Evolutionary conservation across 2,113 vertebrate genomes (phyloP).

Genomic region (Rhineura floridana): DNA sequence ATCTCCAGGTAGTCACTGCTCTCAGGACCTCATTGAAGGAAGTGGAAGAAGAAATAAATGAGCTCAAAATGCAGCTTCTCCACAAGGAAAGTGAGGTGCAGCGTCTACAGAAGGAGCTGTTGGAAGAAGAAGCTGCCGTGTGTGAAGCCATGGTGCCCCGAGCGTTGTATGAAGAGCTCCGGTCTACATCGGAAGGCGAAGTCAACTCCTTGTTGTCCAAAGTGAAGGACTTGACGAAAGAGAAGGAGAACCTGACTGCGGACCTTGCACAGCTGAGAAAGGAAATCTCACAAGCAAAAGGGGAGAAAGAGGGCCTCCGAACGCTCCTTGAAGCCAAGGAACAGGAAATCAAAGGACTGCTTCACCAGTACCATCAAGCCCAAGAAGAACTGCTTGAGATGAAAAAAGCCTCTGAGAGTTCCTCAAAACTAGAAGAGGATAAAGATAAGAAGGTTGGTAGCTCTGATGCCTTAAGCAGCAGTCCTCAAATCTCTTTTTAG

Average conservation of each 20-base stretch:
- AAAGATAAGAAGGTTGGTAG: conserved; percentile 92
- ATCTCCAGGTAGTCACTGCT: conserved; percentile 84
- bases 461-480: not conserved
- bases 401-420: conserved; percentile 85
- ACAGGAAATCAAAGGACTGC: conserved; percentile 77
- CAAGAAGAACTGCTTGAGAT: conserved; percentile 87
- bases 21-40: conserved; percentile 83
- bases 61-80: conserved; percentile 78
- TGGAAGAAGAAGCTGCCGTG: conserved; percentile 77
- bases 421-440: conserved; percentile 88
- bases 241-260: conserved; percentile 86
- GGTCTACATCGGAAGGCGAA: conserved; percentile 80
- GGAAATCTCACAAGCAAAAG: conserved; percentile 80
- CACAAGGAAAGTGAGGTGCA: conserved; percentile 81
- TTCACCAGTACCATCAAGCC: conserved; percentile 79
- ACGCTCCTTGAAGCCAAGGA: conserved; percentile 75
- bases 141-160: conserved; percentile 81
- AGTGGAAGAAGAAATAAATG: conserved; percentile 81
- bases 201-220: conserved; percentile 81
- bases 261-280: conserved; percentile 84
- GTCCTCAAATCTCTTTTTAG: not conserved
- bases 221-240: conserved; percentile 86
- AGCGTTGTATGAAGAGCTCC: conserved; percentile 78
- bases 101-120: conserved; percentile 81
- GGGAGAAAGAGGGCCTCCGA: conserved; percentile 75